phyloP scores from a whole-genome alignment of 2,113 vertebrate genomes.

The Alethe diademata region DNA sequence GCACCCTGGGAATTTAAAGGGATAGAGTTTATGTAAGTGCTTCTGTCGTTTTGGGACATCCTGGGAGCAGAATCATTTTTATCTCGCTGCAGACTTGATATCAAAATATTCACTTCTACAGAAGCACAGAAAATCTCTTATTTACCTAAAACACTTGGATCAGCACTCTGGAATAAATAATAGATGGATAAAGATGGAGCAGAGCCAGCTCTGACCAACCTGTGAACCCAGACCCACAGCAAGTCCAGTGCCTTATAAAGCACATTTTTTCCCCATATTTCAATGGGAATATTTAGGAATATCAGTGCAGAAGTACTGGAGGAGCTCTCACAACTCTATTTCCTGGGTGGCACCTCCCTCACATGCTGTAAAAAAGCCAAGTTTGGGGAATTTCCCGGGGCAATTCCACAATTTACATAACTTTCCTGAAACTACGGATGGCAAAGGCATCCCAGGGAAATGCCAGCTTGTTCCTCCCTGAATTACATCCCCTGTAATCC shows the following conservation, averaged over 20 bases:
- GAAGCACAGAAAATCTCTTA: neutral
- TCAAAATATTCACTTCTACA: neutral
- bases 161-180: neutral
- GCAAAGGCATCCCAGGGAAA: neutral
- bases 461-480: fast-evolving
- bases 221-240: neutral
- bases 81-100: neutral
- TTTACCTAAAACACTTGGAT: fast-evolving
- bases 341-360: neutral
- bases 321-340: neutral
- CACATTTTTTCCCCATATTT: neutral
- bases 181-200: neutral
- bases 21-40: neutral
- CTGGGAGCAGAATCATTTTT: neutral
- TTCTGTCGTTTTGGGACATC: neutral
- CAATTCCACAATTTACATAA: neutral
- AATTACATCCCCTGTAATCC: neutral
- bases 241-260: neutral
- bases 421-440: fast-evolving
- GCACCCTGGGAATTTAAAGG: neutral
- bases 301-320: neutral
- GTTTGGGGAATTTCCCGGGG: neutral
- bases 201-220: neutral
- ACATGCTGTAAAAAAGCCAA: neutral
- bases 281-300: neutral